Conservation (phyloP, 2,113 vertebrate species). For the Epinephelus lanceolatus region DNA sequence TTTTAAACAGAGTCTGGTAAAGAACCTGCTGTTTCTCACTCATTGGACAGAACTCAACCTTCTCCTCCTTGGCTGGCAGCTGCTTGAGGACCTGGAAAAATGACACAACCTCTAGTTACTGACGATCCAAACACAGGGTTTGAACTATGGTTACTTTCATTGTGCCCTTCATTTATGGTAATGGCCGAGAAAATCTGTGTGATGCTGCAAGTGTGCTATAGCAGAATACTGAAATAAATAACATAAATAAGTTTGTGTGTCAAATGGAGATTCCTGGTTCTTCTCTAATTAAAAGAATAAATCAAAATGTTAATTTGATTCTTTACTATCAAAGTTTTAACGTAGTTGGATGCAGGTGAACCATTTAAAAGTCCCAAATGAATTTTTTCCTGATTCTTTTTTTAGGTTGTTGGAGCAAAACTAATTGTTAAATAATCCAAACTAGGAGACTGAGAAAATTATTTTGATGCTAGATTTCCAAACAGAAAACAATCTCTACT, state of each 20-base stretch:
- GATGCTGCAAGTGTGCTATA: background rate
- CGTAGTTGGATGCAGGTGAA: background rate
- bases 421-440: too few species aligned
- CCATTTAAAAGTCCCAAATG: background rate
- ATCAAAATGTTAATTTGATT: background rate
- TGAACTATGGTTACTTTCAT: background rate
- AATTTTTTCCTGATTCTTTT: too few species aligned
- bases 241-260: too few species aligned
- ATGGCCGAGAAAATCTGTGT: background rate
- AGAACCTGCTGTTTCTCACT: conserved; percentile 91
- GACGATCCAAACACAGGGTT: background rate
- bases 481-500: background rate
- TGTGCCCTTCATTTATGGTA: too few species aligned
- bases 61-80: conserved; percentile 92
- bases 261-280: background rate
- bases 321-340: background rate
- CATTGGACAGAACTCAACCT: conserved; percentile 90
- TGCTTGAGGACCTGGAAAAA: conserved; percentile 92
- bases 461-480: background rate
- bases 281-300: background rate
- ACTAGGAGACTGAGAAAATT: background rate
- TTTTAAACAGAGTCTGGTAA: conserved; percentile 88
- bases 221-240: background rate
- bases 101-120: background rate
- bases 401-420: background rate